Evolutionary conservation across 2,113 vertebrate genomes (phyloP).

Genomic region (Microcebus lehilahytsara): DNA sequence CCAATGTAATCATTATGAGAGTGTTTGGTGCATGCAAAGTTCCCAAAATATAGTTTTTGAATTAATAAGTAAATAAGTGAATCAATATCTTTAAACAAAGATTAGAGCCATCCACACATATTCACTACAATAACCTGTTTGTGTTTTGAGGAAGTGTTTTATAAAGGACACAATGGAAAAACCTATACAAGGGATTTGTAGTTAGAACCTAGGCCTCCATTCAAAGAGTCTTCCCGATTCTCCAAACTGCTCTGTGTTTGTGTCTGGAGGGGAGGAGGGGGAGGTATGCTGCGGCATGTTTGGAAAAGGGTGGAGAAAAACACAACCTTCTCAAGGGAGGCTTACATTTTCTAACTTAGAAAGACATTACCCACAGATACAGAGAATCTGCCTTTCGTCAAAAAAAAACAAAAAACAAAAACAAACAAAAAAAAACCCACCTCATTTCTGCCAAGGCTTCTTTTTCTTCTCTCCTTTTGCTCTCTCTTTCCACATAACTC

Average conservation of each 20-base stretch:
- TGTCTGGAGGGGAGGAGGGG: neutral
- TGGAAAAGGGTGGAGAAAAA: neutral
- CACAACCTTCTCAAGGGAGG: neutral
- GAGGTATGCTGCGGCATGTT: neutral
- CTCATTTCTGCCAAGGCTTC: neutral
- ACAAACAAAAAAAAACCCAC: neutral
- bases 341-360: neutral
- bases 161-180: neutral
- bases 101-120: neutral
- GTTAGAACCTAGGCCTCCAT: neutral
- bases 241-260: neutral
- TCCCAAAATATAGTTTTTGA: neutral
- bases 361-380: neutral
- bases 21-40: neutral
- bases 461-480: neutral
- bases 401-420: neutral
- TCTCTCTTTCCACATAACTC: neutral
- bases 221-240: neutral
- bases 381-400: slow-evolving; percentile 33
- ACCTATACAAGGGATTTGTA: neutral
- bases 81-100: neutral
- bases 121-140: neutral
- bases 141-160: neutral
- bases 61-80: neutral
- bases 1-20: neutral